Base-by-base conservation (phyloP, 2,113 vertebrate genomes). In the Alaudala cheleensis region DNA sequence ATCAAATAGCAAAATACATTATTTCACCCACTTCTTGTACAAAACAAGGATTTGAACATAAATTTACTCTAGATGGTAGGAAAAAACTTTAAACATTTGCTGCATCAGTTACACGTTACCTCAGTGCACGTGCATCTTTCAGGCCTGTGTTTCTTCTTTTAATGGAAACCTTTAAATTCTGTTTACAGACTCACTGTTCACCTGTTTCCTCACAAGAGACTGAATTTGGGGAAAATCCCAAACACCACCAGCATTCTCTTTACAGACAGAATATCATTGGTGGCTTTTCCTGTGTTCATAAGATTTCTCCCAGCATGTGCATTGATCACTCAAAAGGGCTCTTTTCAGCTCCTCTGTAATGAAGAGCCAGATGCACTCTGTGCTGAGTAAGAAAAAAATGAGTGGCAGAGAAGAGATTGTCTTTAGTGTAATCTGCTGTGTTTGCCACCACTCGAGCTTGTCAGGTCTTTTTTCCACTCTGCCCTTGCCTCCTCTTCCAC, bases 111-210 rank as follows among this genome's bases (percentile, higher is more conserved):
- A 42, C 11, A 19, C 1, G 0, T 37, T 56, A 56, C 39, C n/a
- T 72, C 2, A 0, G n/a, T 2, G 8, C 1, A 0, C 0, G 0
- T 29, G 31, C 20, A 40, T 67, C 84, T 86, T 44, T 78, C 76
- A 88, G 44, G 33, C 42, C 60, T 72, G 0, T 5, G 1, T 64
- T 77, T 45, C 34, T 50, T 66, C 28, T 69, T 86, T 47, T 54
- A 83, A 83, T 23, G n/a, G 47, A 91, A 91, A 45, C 28, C 10
- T 65, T 92, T 53, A 72, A 1, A 54, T 82, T 69, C 33, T 65
- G 17, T 69, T 83, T 90, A 51, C 22, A 80, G 47, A 33, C 12
- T 64, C 19, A 21, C 29, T 6, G 3, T 61, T 92, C 67, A 50
- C 42, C 79, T 79, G 17, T 47, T 33, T 65, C 61, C 45, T 72